phyloP scores from a whole-genome alignment of 1,140 invertebrate species.

The Papilio helenus region DNA sequence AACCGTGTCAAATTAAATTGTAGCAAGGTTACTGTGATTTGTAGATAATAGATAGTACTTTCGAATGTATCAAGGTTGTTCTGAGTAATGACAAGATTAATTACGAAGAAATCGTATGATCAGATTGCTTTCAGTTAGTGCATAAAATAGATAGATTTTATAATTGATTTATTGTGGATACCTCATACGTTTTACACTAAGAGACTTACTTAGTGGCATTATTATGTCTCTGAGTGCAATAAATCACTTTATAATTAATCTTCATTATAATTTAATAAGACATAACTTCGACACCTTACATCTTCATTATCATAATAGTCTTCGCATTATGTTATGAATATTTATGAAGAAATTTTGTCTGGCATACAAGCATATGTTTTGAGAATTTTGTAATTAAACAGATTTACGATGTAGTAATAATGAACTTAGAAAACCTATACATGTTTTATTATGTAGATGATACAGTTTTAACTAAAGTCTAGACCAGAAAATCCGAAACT shows the following conservation, averaged over 20 bases:
- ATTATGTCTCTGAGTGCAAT: neutral
- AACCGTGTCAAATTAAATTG: conserved; percentile 19
- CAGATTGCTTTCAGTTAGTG: neutral
- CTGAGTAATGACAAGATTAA: neutral
- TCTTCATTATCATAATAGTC: neutral
- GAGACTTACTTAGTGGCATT: neutral
- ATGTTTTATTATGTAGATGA: too few relatives aligned
- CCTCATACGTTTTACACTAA: too few relatives aligned
- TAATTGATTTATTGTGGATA: too few relatives aligned
- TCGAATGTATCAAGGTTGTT: neutral
- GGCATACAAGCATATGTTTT: neutral
- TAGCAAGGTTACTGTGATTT: conserved; percentile 11
- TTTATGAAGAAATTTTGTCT: neutral
- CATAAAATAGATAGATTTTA: too few relatives aligned
- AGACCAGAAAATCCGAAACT: too few relatives aligned
- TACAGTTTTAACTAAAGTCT: too few relatives aligned
- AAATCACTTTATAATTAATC: neutral
- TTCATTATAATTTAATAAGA: conserved; percentile 7
- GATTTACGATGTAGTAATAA: neutral
- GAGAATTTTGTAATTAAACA: neutral
- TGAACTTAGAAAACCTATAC: neutral
- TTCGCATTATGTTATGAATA: neutral
- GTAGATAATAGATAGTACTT: conserved; percentile 16
- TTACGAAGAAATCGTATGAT: neutral
- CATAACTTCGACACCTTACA: neutral